phyloP scores from a whole-genome alignment of 2,888 invertebrate genomes.

The Acanthoscelides obtectus region DNA sequence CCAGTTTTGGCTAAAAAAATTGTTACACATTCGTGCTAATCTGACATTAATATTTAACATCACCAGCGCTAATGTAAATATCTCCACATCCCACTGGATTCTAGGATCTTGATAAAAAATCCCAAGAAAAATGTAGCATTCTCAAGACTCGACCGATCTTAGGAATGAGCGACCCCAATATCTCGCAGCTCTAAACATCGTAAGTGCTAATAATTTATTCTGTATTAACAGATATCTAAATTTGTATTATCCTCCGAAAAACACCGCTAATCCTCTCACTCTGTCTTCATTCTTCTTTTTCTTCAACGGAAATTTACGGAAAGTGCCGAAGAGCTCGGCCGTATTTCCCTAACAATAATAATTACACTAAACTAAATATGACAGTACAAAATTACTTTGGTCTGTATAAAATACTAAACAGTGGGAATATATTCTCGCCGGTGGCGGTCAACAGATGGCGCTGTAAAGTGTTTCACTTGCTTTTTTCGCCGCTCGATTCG shows the following conservation, averaged over 20 bases:
- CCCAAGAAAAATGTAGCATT: too few relatives aligned
- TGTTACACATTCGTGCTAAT: too few relatives aligned
- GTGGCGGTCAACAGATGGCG: not conserved
- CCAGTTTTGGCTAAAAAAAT: too few relatives aligned
- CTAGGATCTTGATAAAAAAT: too few relatives aligned
- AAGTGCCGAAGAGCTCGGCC: not conserved
- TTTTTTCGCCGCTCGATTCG: slow-evolving; percentile 40
- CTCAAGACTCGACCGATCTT: not conserved
- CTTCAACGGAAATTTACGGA: not conserved
- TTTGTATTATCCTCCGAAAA: slow-evolving; percentile 38
- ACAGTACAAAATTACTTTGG: slow-evolving; percentile 48
- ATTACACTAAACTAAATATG: slow-evolving; percentile 15
- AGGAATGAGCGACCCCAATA: not conserved
- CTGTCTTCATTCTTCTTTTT: not conserved
- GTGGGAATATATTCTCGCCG: slow-evolving; percentile 36
- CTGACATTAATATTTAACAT: too few relatives aligned
- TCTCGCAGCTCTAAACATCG: not conserved
- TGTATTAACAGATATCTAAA: slow-evolving; percentile 31
- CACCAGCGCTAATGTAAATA: too few relatives aligned
- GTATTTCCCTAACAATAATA: not conserved
- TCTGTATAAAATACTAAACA: slow-evolving; percentile 49
- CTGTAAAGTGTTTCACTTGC: slow-evolving; percentile 30
- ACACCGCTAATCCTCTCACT: slow-evolving; percentile 24
- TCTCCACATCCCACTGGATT: too few relatives aligned
- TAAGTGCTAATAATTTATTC: slow-evolving; percentile 20